Evolutionary conservation across 2,797 vertebrate species (phyloP), one percentile per base, ranked within the genome.

Genomic region (Ctenopoma kingsleyae): DNA sequence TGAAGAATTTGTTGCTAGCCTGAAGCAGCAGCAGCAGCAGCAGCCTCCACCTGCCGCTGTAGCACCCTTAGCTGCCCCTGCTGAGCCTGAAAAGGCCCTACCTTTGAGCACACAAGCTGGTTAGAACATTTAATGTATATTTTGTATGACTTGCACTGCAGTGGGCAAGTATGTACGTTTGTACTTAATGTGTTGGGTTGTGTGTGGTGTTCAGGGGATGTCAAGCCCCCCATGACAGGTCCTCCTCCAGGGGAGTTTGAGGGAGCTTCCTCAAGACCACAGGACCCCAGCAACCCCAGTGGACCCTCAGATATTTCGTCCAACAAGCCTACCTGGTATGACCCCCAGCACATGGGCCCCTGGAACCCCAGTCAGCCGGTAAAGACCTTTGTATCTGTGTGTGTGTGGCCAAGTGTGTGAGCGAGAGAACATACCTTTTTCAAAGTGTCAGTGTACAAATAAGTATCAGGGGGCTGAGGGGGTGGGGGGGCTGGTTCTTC

Each of bases 341-440:
- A 99, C 27, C 95, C 97, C 4, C 97, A 97, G 52, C 96, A 96
- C 1, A 95, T 99, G 43, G 95, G 96, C 0, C 93, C 96, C 0
- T 99, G 98, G 98, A 98, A 97, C 60, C 97, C 98, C 7, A 97
- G 96, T 93, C 97, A 99, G 91, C 91, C 91, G 35, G 93, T 94
- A 86, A 89, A 80, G 10, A 40, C 0, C n/a, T 36, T 2, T 30
- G 0, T 52, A 11, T 54, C 0, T 48, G 23, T 17, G 25, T 22
- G 38, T 40, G 6, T 38, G 12, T 3, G 32, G 10, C 25, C 25
- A 27, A 27, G 30, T 32, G 30, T 8, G 30, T 8, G 30, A 8
- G 30, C 7, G 5, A 27, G 25, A 27, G 25, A 38, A 11, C 10
- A 38, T 11, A 38, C 36, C 36, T 3, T 38, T 38, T 38, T 38